Evolutionary conservation across 2,797 vertebrate species (phyloP).

Genomic region (Rhabdomys pumilio): DNA sequence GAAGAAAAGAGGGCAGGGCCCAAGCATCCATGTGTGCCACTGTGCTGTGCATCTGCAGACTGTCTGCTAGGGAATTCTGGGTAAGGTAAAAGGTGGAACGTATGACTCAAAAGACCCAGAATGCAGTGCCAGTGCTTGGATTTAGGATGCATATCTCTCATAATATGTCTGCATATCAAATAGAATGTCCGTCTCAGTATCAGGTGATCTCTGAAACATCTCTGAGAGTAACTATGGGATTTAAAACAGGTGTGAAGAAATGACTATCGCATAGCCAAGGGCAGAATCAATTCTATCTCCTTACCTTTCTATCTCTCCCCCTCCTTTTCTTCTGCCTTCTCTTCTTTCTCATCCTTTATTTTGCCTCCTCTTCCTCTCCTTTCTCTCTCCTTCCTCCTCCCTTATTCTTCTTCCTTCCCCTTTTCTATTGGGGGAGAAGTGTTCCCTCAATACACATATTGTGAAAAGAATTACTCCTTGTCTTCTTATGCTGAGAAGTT

Average conservation of each 20-base stretch:
- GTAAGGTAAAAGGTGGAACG: background rate
- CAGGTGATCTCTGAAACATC: background rate
- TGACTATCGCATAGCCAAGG: too few species aligned
- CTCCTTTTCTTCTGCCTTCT: background rate
- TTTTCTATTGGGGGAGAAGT: background rate
- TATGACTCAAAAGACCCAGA: background rate
- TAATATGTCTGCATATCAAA: background rate
- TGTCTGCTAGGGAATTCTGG: background rate
- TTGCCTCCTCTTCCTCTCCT: background rate
- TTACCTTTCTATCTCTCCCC: background rate
- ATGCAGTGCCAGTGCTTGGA: background rate
- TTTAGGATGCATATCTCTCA: background rate
- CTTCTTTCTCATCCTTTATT: background rate
- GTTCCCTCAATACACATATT: background rate
- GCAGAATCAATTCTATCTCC: background rate
- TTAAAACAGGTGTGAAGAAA: background rate
- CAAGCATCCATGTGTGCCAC: background rate
- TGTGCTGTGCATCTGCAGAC: background rate
- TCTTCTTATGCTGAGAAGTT: background rate
- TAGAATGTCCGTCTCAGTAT: accelerated
- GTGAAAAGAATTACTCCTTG: background rate
- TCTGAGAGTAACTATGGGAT: background rate
- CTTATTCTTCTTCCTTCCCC: background rate
- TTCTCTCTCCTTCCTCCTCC: background rate
- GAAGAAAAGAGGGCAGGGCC: background rate